Base-by-base conservation (phyloP, 1,140 invertebrate genomes). In the Drosophila lacertosa region DNA sequence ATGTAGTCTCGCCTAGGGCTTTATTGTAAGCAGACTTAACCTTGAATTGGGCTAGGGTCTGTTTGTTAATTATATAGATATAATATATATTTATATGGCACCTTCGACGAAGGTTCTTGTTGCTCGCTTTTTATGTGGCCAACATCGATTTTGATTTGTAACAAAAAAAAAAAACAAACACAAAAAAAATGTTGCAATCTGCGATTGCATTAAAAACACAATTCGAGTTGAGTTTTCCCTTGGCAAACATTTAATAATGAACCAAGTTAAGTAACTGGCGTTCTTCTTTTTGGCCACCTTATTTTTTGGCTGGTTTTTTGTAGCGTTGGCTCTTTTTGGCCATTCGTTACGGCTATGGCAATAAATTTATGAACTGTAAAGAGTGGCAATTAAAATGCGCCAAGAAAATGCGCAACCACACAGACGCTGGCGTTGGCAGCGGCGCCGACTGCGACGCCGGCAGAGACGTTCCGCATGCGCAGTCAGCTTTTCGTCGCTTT, bases 361-460 rank as follows among this genome's bases (percentile, higher is more conserved):
- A 62, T 72, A 72, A 71, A 72, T 72, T 77, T 74, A 74, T 74
- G 65, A 65, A 51, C 74, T 77, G 71, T 74, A 70, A 64, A 74
- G 54, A 44, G 51, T 35, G 47, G 65, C 51, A 75, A 72, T 77
- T 74, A 73, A 77, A 65, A 68, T 71, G 26, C 26, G 59, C 50
- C 47, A 69, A 69, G 66, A 63, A 63, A 69, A 64, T 48, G 60
- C 60, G 59, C 44, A 67, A 59, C 59, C 16, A 58, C 5, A 18
- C n/a, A 58, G 22, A 16, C 40, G 51, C 9, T 9, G 44, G n/a
- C 39, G 39, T 0, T 15, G 11, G 7, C 29, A 26, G 24, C 59
- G 39, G 16, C 42, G 11, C 6, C 50, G 20, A 20, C 29, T 2
- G 47, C 29, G 33, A 16, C 32, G 3, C 0, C 26, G 22, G 29